Conservation (phyloP, 2,888 invertebrate species). For the Drosophila austrosaltans region DNA sequence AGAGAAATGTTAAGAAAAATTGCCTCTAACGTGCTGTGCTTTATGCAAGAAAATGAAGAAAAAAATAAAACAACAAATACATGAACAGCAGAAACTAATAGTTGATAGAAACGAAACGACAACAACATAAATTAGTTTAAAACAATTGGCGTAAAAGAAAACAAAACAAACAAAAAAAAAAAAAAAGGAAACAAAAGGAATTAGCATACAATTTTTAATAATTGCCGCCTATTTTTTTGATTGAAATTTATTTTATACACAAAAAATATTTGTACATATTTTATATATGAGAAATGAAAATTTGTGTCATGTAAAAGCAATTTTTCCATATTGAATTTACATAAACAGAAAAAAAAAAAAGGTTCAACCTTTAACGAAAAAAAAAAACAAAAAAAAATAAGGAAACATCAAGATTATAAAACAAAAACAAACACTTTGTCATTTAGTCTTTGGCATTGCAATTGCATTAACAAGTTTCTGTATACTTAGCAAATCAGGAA, state of each 20-base stretch:
- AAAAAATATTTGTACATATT: conserved; percentile 72
- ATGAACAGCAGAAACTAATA: conserved; percentile 45
- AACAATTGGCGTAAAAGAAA: conserved; percentile 51
- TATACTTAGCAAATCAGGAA: conserved; percentile 47
- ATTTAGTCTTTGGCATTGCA: conserved; percentile 53
- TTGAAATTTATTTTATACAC: conserved; percentile 62
- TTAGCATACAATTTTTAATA: conserved; percentile 24
- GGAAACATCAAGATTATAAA: conserved; percentile 20
- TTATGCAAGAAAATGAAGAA: conserved; percentile 48
- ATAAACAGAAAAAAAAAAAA: conserved; percentile 17
- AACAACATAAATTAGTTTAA: conserved; percentile 42
- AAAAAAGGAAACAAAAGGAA: conserved; percentile 28
- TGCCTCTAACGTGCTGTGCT: conserved; percentile 70
- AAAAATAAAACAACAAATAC: conserved; percentile 27
- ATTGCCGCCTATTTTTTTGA: conserved; percentile 53
- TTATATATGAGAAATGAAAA: conserved; percentile 42
- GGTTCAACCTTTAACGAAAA: conserved; percentile 45
- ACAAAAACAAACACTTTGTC: conserved; percentile 37
- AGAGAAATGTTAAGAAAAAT: conserved; percentile 60
- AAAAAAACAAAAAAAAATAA: conserved; percentile 17
- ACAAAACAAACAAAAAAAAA: conserved; percentile 32
- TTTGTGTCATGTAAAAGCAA: conserved; percentile 30
- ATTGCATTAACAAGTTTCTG: conserved; percentile 40
- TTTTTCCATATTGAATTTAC: conserved; percentile 44
- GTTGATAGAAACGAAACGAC: conserved; percentile 40